These are phyloP conservation scores for Bombus sylvicola DNA, from an alignment of 1,140 invertebrate species.

Conservation along the genomic window DNA sequence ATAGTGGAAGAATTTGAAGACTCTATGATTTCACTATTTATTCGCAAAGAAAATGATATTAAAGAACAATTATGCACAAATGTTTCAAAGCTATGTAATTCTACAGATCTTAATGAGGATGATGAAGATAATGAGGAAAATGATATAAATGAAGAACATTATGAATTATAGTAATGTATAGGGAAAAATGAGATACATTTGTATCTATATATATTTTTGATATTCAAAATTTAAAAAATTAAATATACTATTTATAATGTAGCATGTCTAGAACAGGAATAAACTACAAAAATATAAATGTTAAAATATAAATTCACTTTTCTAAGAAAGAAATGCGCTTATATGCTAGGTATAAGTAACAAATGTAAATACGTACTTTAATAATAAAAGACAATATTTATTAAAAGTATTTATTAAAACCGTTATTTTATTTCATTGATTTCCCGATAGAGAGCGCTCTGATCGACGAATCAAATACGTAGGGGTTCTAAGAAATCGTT, in stretches of 20 bases:
- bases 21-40: conserved; percentile 81
- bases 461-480: not conserved
- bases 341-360: not conserved
- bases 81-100: conserved; percentile 54
- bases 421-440: not conserved
- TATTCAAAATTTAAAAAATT: conserved; percentile 14
- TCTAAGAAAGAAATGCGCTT: not conserved
- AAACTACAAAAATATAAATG: not conserved
- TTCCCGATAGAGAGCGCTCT: not conserved
- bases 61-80: conserved; percentile 59
- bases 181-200: not conserved
- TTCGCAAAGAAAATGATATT: conserved; percentile 55
- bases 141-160: conserved; percentile 16
- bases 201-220: conserved; percentile 31
- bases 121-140: conserved; percentile 25
- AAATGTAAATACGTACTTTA: not conserved
- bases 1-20: conserved; percentile 86
- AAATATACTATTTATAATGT: conserved; percentile 16
- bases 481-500: not conserved
- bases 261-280: not conserved
- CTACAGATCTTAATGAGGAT: conserved; percentile 40
- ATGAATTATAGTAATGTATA: conserved; percentile 37
- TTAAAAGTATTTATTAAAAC: not conserved
- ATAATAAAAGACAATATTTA: not conserved
- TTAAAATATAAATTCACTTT: not conserved